These are phyloP conservation scores for Ganaspis brasiliensis DNA, from an alignment of 2,888 invertebrate species.

Conservation along the genomic window DNA sequence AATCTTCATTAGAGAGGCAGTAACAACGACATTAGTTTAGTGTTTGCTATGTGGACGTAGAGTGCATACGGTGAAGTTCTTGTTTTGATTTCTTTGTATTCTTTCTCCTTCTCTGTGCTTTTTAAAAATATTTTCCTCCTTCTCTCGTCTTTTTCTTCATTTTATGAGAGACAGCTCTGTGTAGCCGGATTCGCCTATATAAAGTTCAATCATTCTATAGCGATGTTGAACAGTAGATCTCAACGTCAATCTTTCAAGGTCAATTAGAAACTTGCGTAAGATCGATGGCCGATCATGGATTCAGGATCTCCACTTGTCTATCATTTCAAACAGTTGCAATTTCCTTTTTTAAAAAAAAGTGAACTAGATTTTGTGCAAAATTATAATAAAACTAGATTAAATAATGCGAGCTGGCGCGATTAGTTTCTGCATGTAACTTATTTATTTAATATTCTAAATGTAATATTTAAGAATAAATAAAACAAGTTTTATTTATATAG, in stretches of 20 bases:
- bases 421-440: too few species aligned
- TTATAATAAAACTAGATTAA: too few species aligned
- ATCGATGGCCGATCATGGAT: slow-evolving; percentile 8
- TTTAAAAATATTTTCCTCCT: not conserved
- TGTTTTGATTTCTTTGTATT: not conserved
- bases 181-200: slow-evolving; percentile 19
- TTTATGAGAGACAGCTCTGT: slow-evolving; percentile 13
- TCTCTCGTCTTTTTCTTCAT: not conserved
- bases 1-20: slow-evolving; percentile 55
- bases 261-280: slow-evolving; percentile 14
- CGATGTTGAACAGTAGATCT: slow-evolving; percentile 21
- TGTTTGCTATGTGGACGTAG: not conserved
- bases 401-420: too few species aligned
- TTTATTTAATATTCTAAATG: slow-evolving; percentile 4
- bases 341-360: too few species aligned
- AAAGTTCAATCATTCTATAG: slow-evolving; percentile 25
- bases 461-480: too few species aligned
- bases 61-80: slow-evolving; percentile 2
- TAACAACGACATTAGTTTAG: slow-evolving; percentile 47
- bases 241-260: slow-evolving; percentile 23
- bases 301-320: not conserved
- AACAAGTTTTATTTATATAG: too few species aligned
- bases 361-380: too few species aligned
- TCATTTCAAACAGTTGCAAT: not conserved
- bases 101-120: not conserved